A percentile compares a stretch with the other conserved stretches of the same genome.
These are phyloP conservation scores for Achroia grisella DNA, from an alignment of 1,140 invertebrate species.

Conservation along the genomic window DNA sequence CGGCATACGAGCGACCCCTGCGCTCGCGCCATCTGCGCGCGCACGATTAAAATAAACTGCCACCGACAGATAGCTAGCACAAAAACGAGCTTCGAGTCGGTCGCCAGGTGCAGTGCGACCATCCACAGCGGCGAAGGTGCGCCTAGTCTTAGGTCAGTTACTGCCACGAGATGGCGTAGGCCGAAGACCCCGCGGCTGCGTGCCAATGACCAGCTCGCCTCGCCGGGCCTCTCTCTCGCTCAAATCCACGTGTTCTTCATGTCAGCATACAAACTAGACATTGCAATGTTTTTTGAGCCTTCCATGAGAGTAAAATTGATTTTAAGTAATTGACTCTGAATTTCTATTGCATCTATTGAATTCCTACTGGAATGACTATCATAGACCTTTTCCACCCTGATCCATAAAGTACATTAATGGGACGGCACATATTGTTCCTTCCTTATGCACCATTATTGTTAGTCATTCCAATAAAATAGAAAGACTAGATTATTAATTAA, in stretches of 20 bases:
- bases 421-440: too few species aligned
- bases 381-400: too few species aligned
- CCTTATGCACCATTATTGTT: too few species aligned
- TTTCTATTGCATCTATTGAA: too few species aligned
- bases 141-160: constrained; percentile 65
- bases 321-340: too few species aligned
- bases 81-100: constrained; percentile 40
- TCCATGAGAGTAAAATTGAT: too few species aligned
- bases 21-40: constrained; percentile 61
- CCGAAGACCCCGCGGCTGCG: constrained; percentile 29
- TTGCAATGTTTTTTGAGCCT: too few species aligned
- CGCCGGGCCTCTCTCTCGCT: constrained; percentile 28
- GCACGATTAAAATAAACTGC: constrained; percentile 64
- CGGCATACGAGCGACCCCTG: constrained; percentile 29
- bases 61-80: constrained; percentile 51
- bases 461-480: too few species aligned
- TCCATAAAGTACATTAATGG: too few species aligned
- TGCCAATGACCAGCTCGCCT: constrained; percentile 46
- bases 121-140: constrained; percentile 34
- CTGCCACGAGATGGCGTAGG: constrained; percentile 28
- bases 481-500: too few species aligned
- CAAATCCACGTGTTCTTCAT: background rate
- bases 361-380: too few species aligned
- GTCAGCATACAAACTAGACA: too few species aligned
- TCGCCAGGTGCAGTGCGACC: constrained; percentile 58